Base-by-base conservation (phyloP, 1,140 invertebrate genomes). In the Drosophila lacteicornis region DNA sequence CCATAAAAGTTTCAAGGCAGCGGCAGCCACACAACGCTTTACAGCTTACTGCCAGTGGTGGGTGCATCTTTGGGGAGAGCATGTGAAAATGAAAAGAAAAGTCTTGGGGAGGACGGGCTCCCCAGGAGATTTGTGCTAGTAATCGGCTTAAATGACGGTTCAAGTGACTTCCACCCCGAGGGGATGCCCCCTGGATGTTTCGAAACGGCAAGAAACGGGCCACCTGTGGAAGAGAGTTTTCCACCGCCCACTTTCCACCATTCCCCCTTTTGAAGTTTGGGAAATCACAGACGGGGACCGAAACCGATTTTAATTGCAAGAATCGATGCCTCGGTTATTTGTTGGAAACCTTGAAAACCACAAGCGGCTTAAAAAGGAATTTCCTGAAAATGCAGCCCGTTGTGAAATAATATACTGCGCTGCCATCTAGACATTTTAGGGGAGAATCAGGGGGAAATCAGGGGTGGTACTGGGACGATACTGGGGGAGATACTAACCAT, bases 61-160 rank as follows among this genome's bases (percentile, higher is more conserved):
- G 25, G 25, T 73, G 69, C 66, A 73, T 43, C 45, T 70, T 42
- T 4, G 42, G 12, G 36, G 27, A 15, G 25, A 60, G 36, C 38
- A 42, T n/a, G 25, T 22, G 15, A 30, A 55, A 45, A 36, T 42
- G 59, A 19, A 36, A 33, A 17, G 33, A 30, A 13, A 25, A n/a
- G 25, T 11, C 12, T n/a, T 11, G 19, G 38, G 22, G 17, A 36
- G 36, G 15, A 75, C 56, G 61, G 33, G 25, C 27, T 51, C 11
- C 55, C 55, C 30, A 30, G 53, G 60, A 74, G 80, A 88, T 78
- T 87, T 88, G 47, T 69, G 62, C 27, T 71, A 62, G 73, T 87
- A 87, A 87, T 87, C 84, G 84, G 84, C 85, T 87, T 87, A 87
- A 90, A 75, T 79, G 82, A 68, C 75, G 70, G 63, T 79, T 80